These are phyloP conservation scores for Piscicola geometra DNA, from an alignment of 2,888 invertebrate species.

Conservation along the genomic window DNA sequence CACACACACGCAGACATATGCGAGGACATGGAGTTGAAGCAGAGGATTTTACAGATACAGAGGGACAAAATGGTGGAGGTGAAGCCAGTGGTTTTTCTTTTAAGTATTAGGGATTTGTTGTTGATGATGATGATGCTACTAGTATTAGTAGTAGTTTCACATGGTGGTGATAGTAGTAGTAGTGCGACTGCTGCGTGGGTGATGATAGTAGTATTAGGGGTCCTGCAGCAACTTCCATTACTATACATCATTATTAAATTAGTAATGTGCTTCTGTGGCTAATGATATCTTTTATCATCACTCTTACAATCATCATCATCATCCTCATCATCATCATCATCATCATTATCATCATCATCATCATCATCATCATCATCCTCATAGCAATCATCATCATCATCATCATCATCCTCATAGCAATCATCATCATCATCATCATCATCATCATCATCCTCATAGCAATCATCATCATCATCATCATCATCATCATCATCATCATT, in stretches of 20 bases:
- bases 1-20: conserved; percentile 26
- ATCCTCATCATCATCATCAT: conserved; percentile 33
- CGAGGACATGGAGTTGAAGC: conserved; percentile 30
- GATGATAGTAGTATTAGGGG: too few relatives aligned
- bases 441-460: background rate
- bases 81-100: too few relatives aligned
- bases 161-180: too few relatives aligned
- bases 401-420: background rate
- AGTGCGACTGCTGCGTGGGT: too few relatives aligned
- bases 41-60: conserved; percentile 28
- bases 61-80: conserved; percentile 10
- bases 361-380: conserved; percentile 33
- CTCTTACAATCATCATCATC: conserved; percentile 12
- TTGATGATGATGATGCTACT: too few relatives aligned
- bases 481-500: conserved; percentile 25
- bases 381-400: conserved; percentile 12
- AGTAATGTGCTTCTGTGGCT: too few relatives aligned
- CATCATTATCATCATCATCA: conserved; percentile 31
- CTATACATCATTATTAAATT: too few relatives aligned
- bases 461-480: conserved; percentile 2
- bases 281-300: background rate
- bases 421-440: too few relatives aligned
- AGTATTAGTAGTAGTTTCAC: too few relatives aligned
- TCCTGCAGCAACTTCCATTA: too few relatives aligned
- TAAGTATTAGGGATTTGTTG: too few relatives aligned